Evolutionary conservation across 2,797 vertebrate genomes (phyloP), one percentile per base, ranked within the genome.

Genomic region (Sorex maritimensis): DNA sequence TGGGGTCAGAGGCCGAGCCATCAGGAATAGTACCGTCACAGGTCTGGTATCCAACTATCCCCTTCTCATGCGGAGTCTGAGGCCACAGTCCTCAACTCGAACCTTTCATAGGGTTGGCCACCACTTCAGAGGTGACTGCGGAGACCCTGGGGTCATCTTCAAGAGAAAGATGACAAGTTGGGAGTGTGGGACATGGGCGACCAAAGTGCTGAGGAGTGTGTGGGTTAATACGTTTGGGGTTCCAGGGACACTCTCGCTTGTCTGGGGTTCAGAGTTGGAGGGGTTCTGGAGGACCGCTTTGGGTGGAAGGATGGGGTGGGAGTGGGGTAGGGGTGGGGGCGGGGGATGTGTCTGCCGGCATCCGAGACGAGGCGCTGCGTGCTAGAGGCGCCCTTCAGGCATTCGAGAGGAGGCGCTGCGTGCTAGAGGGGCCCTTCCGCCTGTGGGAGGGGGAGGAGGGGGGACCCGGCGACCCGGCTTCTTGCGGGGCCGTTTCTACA

Each of bases 221-320:
- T 2, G 4, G 19, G 34, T 6, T 8, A 8, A 14, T 13, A 38
- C 0, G 6, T 63, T 46, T 9, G 9, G 0, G 0, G 5, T 2
- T 2, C 12, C 34, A 41, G 34, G 61, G 58, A 23, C 58, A 55
- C 52, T 55, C 13, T 55, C 52, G 21, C 58, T 61, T 21, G 17
- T 21, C 17, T 5, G 58, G 58, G 19, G 17, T 61, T 61, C 58
- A 61, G 58, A 21, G 58, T 61, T 61, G 58, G 13, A 19, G 17
- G 58, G 21, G 17, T 15, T 61, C 58, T 61, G 58, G 15, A 61
- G 58, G 58, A 61, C 15, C 21, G 4, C 21, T 19, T 23, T 19
- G 17, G 58, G 58, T 14, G 17, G 17, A 15, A 6, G 17, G 17
- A 17, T 19, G 58, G 17, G 58, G 17, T 4, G 58, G 5, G 21